A percentile compares a stretch with the other conserved stretches of the same genome.
phyloP scores from a whole-genome alignment of 2,113 vertebrate species.

The Scopus umbretta region DNA sequence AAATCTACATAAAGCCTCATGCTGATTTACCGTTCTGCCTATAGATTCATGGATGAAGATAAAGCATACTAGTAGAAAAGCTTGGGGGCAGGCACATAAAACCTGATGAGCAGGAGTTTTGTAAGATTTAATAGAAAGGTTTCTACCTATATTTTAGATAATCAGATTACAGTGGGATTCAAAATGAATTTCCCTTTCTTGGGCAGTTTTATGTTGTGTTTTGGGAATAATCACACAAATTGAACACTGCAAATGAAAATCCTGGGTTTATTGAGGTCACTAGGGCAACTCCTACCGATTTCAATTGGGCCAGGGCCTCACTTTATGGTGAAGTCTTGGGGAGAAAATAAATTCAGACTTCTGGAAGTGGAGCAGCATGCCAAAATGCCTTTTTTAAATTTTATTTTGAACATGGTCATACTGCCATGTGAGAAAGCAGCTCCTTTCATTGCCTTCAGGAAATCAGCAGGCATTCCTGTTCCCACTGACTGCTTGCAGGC shows the following conservation, averaged over 20 bases:
- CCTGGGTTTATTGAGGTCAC: background rate
- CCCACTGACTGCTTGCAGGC: background rate
- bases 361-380: background rate
- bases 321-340: background rate
- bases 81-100: background rate
- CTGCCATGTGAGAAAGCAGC: background rate
- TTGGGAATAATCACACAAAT: constrained; percentile 3
- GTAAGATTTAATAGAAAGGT: background rate
- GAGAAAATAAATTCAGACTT: background rate
- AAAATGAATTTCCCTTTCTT: constrained; percentile 38
- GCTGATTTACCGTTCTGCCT: background rate
- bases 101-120: background rate
- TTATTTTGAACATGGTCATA: background rate
- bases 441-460: background rate
- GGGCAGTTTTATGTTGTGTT: background rate
- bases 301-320: background rate
- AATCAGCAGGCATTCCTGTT: background rate
- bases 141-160: constrained; percentile 19
- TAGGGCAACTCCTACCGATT: background rate
- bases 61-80: background rate
- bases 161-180: constrained; percentile 26
- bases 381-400: background rate
- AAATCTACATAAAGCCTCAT: background rate
- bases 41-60: background rate
- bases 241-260: background rate